phyloP scores from a whole-genome alignment of 2,797 vertebrate genomes.

The Lepilemur ruficaudatus region DNA sequence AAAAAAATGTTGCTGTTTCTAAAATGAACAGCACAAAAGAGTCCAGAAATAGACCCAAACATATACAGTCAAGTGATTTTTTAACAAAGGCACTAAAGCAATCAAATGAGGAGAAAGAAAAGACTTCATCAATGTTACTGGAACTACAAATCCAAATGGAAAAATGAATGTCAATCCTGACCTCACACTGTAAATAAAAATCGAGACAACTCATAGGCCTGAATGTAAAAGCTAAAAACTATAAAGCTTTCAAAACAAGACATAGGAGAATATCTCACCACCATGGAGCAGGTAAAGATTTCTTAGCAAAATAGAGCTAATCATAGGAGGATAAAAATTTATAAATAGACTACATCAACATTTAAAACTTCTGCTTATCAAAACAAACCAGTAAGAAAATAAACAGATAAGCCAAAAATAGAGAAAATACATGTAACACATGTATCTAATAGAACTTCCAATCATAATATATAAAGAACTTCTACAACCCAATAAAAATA shows the following conservation, averaged over 20 bases:
- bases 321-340: background rate
- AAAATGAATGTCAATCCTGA: background rate
- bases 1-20: too few species aligned
- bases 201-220: background rate
- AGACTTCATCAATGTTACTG: background rate
- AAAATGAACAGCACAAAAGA: background rate
- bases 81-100: background rate
- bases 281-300: background rate
- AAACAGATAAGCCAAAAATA: background rate
- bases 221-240: background rate
- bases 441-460: background rate
- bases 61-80: background rate
- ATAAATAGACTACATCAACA: background rate
- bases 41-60: background rate
- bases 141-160: background rate
- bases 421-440: background rate
- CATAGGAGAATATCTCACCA: background rate
- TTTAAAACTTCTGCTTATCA: background rate
- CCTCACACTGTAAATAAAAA: background rate
- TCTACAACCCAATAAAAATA: background rate
- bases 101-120: background rate
- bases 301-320: background rate
- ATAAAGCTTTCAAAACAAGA: background rate
- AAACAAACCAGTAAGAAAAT: background rate
- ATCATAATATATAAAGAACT: background rate